Evolutionary conservation across 1,140 invertebrate genomes (phyloP), one percentile per base, ranked within the genome.

Genomic region (Drosophila littoralis): DNA sequence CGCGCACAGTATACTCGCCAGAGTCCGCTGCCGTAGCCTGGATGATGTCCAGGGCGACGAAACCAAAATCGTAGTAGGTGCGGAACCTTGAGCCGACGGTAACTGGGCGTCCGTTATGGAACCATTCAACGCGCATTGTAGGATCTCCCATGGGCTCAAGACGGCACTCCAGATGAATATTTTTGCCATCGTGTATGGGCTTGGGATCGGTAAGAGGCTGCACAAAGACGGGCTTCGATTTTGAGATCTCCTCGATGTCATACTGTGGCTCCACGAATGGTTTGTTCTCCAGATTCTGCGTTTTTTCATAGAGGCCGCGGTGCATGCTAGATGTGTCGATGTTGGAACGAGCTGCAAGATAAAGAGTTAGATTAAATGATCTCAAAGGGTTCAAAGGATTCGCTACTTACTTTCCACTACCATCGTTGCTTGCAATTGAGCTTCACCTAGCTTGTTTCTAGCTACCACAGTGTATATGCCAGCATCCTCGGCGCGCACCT

Each of bases 111-210:
- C 97, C 98, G 93, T 99, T 98, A 72, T 97, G 96, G 93, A 96
- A 98, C 98, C 98, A 99, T 93, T 98, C 98, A 4, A 98, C 97
- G 84, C 96, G 94, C 97, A 98, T 98, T 1, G 97, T 97, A n/a
- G 97, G 97, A 93, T 98, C 98, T 28, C 97, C 97, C 95, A 98
- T 97, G 1, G 98, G 97, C 92, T 98, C 98, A 61, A 98, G 93
- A 48, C 97, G 94, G 79, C 97, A 97, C 92, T 98, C 97, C 48
- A 98, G 93, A 84, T 98, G 98, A 90, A 98, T 96, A 85, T 98
- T 97, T 92, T 97, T 97, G 33, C 97, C 97, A 93, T 99, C 98
- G 77, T 94, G 95, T 3, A 98, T 94, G n/a, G 96, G 96, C 86
- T 95, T 95, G 9, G 96, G 95, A 78, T 97, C 96, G 38, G 94